Base-by-base conservation (phyloP, 2,113 vertebrate species). In the Hippocampus barbouri region DNA sequence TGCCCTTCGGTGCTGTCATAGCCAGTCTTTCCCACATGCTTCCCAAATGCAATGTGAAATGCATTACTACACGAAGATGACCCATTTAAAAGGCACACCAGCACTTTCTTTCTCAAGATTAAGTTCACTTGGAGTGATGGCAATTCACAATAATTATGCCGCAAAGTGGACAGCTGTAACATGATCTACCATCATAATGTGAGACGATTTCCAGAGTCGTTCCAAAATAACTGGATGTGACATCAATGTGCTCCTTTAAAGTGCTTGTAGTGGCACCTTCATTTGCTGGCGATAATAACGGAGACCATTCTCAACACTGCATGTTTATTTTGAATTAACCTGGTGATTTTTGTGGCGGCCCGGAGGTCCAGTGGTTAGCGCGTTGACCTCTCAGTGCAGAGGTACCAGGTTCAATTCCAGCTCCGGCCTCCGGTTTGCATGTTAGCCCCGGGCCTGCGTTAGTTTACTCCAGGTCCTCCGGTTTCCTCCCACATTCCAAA, bases 121-220 rank as follows among this genome's bases (percentile, higher is more conserved):
- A 60, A 30, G 64, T 51, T n/a, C 1, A 56, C 64, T 25, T 25
- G 47, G 53, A 47, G 30, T 60, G 14, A 69, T 63, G 34, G 60
- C 66, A 65, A 70, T 67, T 69, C 43, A 62, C 72, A 78, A 71
- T 69, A 66, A 63, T 47, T n/a, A 0, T 21, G 68, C 25, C 14
- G 49, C 40, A 75, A 87, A 69, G n/a, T 56, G 40, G 11, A 72
- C 76, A 72, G 70, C 70, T 73, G 60, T 69, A 77, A 60, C 64
- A 67, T 79, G 43, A 72, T 70, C 78, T 57, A 79, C 10, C n/a
- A 57, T 57, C n/a, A 25, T 57, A 57, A 57, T 57, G 54, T 57
- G 3, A 61, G 27, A 34, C 16, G 15, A 61, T 61, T 34, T 61
- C 57, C 57, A 54, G 49, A 20, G 53, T 57, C 11, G 23, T 25